Evolutionary conservation across 2,113 vertebrate genomes (phyloP), one percentile per base, ranked within the genome.

Genomic region (Labeo rohita): DNA sequence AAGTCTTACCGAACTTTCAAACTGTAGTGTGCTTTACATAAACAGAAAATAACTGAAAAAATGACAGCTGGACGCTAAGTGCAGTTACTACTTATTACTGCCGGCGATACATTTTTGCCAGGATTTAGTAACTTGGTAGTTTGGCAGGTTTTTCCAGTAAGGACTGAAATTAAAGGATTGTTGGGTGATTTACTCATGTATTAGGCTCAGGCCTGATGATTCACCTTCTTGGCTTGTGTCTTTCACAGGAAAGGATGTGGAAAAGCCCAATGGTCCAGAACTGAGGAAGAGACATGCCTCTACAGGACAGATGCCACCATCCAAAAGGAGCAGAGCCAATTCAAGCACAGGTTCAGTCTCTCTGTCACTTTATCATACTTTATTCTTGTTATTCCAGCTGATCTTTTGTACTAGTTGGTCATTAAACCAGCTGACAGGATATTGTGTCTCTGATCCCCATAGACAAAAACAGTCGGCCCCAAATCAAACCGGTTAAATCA

Each of bases 281-380:
- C 91, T 96, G 86, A 94, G 94, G 90, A 95, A 93, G 92, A 95
- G 95, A 90, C 97, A 96, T 89, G 95, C 95, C 75, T 94, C 96
- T 47, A 95, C 95, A 89, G 93, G 95, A 92, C 93, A 93, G 65
- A 94, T 94, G 76, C 85, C 94, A 65, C 95, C 95, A 13, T 85
- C 94, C 61, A 97, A 98, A 90, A 96, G 96, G 87, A 94, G 94
- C 88, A 93, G 95, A 61, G 90, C 94, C 63, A 96, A 97, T 49
- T 96, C 95, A 80, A 92, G 93, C 88, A 89, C 95, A 91, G 91
- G 91, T 92, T 18, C 54, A 49, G 0, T 43, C 28, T 13, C 23
- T 39, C 28, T 28, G 28, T 28, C 28, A 28, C 28, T 56, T 8
- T 59, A 59, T 2, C 10, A 43, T 70, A 4, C 66, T 18, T 70